These are phyloP conservation scores for Acropternis orthonyx DNA, from an alignment of 2,797 vertebrate genomes.

Conservation along the genomic window DNA sequence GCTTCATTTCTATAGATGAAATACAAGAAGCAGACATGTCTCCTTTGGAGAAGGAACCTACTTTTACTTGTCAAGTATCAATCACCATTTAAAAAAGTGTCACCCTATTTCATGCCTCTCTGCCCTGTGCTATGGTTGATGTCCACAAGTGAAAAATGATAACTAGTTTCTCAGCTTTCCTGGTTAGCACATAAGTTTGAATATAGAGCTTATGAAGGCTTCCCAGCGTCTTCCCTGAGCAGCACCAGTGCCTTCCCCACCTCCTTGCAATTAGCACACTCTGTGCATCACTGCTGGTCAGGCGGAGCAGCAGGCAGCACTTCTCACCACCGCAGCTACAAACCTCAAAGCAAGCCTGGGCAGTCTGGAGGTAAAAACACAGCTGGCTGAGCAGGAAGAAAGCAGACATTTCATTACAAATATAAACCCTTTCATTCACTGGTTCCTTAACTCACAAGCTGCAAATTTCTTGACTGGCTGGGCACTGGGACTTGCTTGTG, in stretches of 20 bases:
- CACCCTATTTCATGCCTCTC: neutral
- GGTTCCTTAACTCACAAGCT: neutral
- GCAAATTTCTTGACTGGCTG: neutral
- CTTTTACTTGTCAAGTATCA: neutral
- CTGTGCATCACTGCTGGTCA: neutral
- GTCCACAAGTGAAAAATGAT: neutral
- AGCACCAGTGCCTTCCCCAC: neutral
- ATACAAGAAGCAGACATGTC: fast-evolving
- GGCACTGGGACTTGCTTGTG: neutral
- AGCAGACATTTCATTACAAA: neutral
- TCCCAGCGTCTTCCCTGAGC: neutral
- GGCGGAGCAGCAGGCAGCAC: neutral
- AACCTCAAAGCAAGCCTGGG: neutral
- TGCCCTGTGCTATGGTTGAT: neutral
- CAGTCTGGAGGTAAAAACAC: neutral
- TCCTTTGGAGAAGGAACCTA: neutral
- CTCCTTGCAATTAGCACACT: neutral
- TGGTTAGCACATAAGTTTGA: neutral
- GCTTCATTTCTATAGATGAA: neutral
- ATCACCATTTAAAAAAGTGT: neutral
- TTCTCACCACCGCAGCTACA: fast-evolving
- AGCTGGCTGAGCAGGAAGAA: neutral
- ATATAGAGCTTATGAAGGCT: neutral
- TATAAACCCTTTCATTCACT: neutral
- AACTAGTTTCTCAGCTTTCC: neutral